Base-by-base conservation (phyloP, 1,140 invertebrate species). In the Lepidostoma basale region DNA sequence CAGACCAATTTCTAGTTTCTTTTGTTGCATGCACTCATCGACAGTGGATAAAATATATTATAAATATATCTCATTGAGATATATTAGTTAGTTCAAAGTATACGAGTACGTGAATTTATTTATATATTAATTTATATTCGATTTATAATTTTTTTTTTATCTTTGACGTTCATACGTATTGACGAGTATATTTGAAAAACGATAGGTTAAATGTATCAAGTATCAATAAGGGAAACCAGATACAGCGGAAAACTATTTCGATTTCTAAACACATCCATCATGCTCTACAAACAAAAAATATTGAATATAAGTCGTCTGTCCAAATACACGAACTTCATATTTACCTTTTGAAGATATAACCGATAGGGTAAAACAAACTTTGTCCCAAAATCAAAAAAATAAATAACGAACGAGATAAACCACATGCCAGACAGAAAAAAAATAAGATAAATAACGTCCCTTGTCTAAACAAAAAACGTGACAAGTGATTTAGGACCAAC, bases 381-480 rank as follows among this genome's bases (percentile, higher is more conserved):
- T 12, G 14, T 54, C 49, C 49, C 10, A 28, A 54, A 54, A 30
- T 18, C n/a, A 44, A 62, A 44, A 22, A 45, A 44, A 59, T 9
- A 28, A 44, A 42, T 58, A 33, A 20, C 18, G 14, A 36, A n/a
- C 12, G 18, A 44, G 49, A 54, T n/a, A 25, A n/a, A 62, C 40
- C 20, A 10, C 12, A 44, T 26, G 40, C 58, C 58, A 18, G 25
- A 62, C 33, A 20, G 36, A 30, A 49, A 62, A 69, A 62, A 26
- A 59, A 25, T 44, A 45, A 63, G 20, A 67, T 62, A 64, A 70
- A 67, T 62, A 62, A 60, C 56, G 56, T 63, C 69, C 69, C 69
- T 67, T 69, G 63, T 72, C 73, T 68, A 73, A 73, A 73, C 65
- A 70, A 70, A 67, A 63, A 70, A 67, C n/a, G 65, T 72, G 69